Conservation (phyloP, 2,113 vertebrate species). For the Chrysochloris asiatica region DNA sequence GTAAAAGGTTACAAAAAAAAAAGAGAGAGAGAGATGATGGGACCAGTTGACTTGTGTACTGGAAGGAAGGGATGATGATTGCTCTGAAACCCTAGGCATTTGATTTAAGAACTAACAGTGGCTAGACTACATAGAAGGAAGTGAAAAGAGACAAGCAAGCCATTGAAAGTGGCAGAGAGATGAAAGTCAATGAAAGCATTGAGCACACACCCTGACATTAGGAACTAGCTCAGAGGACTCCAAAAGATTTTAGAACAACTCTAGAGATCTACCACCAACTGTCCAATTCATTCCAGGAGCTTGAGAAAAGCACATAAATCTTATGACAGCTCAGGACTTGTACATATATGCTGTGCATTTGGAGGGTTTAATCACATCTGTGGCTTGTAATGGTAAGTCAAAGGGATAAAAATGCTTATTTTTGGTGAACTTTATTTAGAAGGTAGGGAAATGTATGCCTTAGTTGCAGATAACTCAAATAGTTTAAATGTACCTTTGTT, state of each 20-base stretch:
- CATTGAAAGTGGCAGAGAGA: neutral
- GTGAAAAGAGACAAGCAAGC: too few relatives aligned
- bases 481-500: too few relatives aligned
- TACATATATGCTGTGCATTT: too few relatives aligned
- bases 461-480: slow-evolving; percentile 1
- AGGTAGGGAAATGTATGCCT: neutral
- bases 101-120: too few relatives aligned
- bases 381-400: too few relatives aligned
- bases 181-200: neutral
- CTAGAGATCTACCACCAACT: neutral
- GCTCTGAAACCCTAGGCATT: too few relatives aligned
- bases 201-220: neutral
- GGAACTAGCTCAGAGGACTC: neutral
- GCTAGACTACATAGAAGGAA: too few relatives aligned
- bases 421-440: neutral
- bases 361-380: neutral
- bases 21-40: too few relatives aligned
- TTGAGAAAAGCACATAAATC: neutral
- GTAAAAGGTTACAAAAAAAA: too few relatives aligned
- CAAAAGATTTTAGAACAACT: neutral
- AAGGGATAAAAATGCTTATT: neutral
- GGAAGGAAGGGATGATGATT: too few relatives aligned
- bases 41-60: too few relatives aligned
- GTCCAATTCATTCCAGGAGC: neutral
- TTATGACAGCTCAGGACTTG: neutral